phyloP scores from a whole-genome alignment of 2,888 invertebrate genomes.

The Clunio marinus region DNA sequence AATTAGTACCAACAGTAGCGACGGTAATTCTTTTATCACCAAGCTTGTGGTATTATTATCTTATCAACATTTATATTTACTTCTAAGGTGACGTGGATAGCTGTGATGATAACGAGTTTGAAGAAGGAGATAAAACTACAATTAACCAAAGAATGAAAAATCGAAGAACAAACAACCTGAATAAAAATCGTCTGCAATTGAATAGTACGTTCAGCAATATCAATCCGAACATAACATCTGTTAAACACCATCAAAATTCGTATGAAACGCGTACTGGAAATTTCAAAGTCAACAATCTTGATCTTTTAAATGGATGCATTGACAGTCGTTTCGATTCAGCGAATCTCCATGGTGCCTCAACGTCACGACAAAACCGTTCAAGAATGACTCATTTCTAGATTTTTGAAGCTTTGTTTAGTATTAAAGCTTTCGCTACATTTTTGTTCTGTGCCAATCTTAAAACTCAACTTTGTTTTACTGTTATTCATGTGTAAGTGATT shows the following conservation, averaged over 20 bases:
- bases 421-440: no score
- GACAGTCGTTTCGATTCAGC: constrained; percentile 2
- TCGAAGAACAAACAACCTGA: constrained; percentile 34
- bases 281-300: constrained; percentile 43
- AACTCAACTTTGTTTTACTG: background rate
- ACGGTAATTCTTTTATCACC: constrained; percentile 55
- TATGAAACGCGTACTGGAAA: constrained; percentile 11
- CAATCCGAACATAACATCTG: constrained; percentile 14
- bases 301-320: constrained; percentile 43
- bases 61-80: background rate
- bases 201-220: constrained; percentile 40
- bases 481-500: background rate
- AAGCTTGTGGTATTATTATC: background rate
- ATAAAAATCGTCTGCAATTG: constrained; percentile 34
- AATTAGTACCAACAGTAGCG: constrained; percentile 80
- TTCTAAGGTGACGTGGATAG: constrained; percentile 74
- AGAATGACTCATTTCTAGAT: constrained; percentile 44
- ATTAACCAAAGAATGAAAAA: constrained; percentile 34
- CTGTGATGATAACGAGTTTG: constrained; percentile 74
- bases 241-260: constrained; percentile 19
- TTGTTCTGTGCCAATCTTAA: background rate
- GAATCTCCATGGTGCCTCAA: no score
- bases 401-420: no score
- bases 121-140: constrained; percentile 60
- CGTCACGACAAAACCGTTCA: constrained; percentile 42